These are phyloP conservation scores for Ceratina calcarata DNA, from an alignment of 1,140 invertebrate genomes.

Conservation along the genomic window DNA sequence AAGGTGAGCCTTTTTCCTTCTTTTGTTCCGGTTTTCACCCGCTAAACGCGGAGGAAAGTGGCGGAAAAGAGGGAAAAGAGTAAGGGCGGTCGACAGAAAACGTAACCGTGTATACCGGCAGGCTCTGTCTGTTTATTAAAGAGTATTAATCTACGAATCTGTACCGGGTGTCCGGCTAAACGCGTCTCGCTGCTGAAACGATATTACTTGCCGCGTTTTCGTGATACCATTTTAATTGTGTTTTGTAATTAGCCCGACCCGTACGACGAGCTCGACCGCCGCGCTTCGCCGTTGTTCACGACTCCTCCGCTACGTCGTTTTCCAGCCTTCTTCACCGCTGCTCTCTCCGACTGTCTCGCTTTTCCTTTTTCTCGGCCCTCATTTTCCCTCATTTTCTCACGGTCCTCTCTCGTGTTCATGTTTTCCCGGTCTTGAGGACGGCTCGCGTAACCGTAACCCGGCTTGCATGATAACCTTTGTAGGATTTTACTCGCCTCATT, in stretches of 20 bases:
- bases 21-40: not conserved
- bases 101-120: not conserved
- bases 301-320: constrained; percentile 28
- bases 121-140: constrained; percentile 60
- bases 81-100: not conserved
- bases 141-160: constrained; percentile 64
- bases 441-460: constrained; percentile 33
- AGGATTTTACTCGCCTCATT: constrained; percentile 41
- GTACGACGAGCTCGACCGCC: constrained; percentile 2
- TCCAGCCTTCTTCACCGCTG: constrained; percentile 28
- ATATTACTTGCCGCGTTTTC: constrained; percentile 58
- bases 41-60: not conserved
- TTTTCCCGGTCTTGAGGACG: constrained; percentile 35
- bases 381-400: constrained; percentile 1
- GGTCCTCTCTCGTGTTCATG: constrained; percentile 21
- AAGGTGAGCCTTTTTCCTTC: constrained; percentile 7
- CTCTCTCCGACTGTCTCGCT: constrained; percentile 4
- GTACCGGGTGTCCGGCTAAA: constrained; percentile 57
- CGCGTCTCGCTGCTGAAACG: constrained; percentile 48
- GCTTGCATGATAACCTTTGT: constrained; percentile 50
- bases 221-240: constrained; percentile 65
- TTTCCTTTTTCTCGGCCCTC: constrained; percentile 2
- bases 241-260: constrained; percentile 63
- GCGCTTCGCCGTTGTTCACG: constrained; percentile 11
- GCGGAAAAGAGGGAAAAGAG: not conserved